Evolutionary conservation across 2,797 vertebrate genomes (phyloP).

Genomic region (Melanotaenia maccullochi): DNA sequence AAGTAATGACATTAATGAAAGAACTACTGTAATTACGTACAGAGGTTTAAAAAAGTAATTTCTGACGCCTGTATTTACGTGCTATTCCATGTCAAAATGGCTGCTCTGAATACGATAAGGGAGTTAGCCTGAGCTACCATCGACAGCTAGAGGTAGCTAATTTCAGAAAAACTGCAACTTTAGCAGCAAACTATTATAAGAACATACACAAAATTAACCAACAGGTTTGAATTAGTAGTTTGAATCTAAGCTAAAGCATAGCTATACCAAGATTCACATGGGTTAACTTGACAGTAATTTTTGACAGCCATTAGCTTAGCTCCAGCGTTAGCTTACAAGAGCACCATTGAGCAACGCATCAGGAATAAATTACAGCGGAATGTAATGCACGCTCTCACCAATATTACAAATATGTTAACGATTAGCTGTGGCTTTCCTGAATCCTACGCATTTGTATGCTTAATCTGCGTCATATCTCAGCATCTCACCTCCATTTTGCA

Average conservation of each 20-base stretch:
- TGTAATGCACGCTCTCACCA: background rate
- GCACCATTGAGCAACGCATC: background rate
- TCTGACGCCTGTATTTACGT: background rate
- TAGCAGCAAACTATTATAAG: too few relatives aligned
- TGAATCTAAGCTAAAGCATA: background rate
- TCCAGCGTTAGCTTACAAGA: background rate
- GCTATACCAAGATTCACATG: background rate
- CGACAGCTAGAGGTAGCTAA: constrained; percentile 15
- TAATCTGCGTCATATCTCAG: constrained; percentile 5
- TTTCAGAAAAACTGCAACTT: background rate
- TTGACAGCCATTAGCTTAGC: constrained; percentile 40
- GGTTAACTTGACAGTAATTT: background rate
- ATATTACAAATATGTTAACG: constrained; percentile 16
- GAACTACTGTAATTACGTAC: background rate
- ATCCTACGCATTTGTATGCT: background rate
- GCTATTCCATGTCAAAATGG: constrained; percentile 7
- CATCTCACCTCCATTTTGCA: constrained; percentile 85
- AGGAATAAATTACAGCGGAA: too few relatives aligned
- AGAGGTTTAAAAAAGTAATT: background rate
- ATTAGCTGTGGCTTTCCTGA: rapidly evolving
- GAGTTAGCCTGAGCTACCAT: constrained; percentile 7
- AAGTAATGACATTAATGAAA: background rate
- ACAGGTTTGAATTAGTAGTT: rapidly evolving
- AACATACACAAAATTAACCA: rapidly evolving
- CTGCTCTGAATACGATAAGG: background rate